These are phyloP conservation scores for Heliconius congener DNA, from an alignment of 1,140 invertebrate species.

Conservation along the genomic window DNA sequence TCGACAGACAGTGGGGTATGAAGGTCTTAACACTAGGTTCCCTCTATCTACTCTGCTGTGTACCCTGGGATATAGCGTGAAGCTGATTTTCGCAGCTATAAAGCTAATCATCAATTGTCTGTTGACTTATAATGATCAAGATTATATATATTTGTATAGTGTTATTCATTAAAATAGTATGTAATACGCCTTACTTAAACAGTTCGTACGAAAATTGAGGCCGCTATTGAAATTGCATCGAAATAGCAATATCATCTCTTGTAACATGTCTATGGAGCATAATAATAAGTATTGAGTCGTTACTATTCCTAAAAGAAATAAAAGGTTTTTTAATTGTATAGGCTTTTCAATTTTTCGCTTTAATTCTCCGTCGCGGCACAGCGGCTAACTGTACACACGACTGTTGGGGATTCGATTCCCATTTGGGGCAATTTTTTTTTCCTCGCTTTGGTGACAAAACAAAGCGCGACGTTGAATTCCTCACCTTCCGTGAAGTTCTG, in stretches of 20 bases:
- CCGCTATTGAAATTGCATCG: conserved; percentile 10
- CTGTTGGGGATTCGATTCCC: too few relatives aligned
- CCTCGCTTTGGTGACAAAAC: background rate
- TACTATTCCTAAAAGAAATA: background rate
- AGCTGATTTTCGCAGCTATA: too few relatives aligned
- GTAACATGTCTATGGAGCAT: conserved; percentile 3
- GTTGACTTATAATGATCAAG: background rate
- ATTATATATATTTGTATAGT: background rate
- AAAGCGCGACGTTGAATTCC: background rate
- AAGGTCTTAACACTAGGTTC: too few relatives aligned
- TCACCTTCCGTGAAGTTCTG: background rate
- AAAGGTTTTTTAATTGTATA: background rate
- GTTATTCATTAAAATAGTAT: background rate
- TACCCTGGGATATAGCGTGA: too few relatives aligned
- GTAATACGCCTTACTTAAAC: background rate
- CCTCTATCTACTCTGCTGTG: too few relatives aligned
- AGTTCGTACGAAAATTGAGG: conserved; percentile 8
- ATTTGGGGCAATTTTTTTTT: background rate
- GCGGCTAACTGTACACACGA: too few relatives aligned
- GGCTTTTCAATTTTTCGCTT: too few relatives aligned
- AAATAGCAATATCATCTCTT: conserved; percentile 12
- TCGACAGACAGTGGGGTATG: too few relatives aligned
- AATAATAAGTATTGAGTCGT: background rate
- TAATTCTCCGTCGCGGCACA: too few relatives aligned
- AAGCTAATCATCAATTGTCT: background rate